Evolutionary conservation across 2,888 invertebrate species (phyloP).

Genomic region (Pinctada fucata): DNA sequence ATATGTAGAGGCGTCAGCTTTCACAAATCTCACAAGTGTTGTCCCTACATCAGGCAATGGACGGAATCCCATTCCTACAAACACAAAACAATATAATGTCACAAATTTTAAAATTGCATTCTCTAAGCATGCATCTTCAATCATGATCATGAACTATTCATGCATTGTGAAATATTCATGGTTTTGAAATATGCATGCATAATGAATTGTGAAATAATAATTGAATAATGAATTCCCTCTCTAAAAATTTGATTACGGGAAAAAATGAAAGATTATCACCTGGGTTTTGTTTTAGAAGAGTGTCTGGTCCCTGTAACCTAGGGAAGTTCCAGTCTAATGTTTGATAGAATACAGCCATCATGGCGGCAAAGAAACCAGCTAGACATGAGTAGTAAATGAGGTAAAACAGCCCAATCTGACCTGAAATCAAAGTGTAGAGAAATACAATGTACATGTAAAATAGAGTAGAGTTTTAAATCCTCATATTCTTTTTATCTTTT

Average conservation of each 20-base stretch:
- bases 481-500: too few species aligned
- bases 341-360: slow-evolving; percentile 90
- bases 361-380: slow-evolving; percentile 94
- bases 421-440: slow-evolving; percentile 52
- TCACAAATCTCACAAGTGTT: slow-evolving; percentile 95
- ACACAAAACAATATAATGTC: neutral
- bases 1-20: slow-evolving; percentile 66
- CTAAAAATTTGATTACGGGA: too few species aligned
- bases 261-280: slow-evolving; percentile 80
- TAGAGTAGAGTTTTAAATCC: too few species aligned
- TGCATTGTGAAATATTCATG: too few species aligned
- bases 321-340: slow-evolving; percentile 70
- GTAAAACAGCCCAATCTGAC: slow-evolving; percentile 96
- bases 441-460: too few species aligned
- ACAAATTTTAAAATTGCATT: too few species aligned
- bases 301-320: slow-evolving; percentile 63
- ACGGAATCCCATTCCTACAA: slow-evolving; percentile 93
- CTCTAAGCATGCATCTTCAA: too few species aligned
- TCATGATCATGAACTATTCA: too few species aligned
- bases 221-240: too few species aligned
- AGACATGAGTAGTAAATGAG: slow-evolving; percentile 94
- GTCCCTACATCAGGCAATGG: slow-evolving; percentile 97
- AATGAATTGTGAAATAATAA: too few species aligned
- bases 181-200: too few species aligned
- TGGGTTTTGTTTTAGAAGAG: slow-evolving; percentile 83